These are phyloP conservation scores for Zoanthus sansibaricus DNA, from an alignment of 92 coral and sea anemone species.

Conservation along the genomic window DNA sequence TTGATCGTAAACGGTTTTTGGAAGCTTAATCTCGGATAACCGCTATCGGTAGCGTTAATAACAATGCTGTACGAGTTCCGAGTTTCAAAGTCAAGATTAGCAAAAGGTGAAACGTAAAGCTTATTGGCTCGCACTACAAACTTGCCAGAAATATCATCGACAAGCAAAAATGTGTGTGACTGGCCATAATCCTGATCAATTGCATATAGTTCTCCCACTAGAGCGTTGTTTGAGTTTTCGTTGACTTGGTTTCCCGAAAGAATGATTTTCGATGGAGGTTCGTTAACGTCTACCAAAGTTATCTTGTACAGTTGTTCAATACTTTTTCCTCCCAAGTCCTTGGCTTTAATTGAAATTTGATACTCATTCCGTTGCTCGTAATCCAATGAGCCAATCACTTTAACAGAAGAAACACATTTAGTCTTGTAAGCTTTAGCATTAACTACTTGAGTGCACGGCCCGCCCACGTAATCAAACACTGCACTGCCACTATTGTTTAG, in stretches of 20 bases:
- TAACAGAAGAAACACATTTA: slow-evolving; percentile 59
- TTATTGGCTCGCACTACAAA: slow-evolving; percentile 75
- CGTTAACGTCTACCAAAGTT: slow-evolving; percentile 70
- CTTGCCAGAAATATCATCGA: slow-evolving; percentile 75
- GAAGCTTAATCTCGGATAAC: slow-evolving; percentile 61
- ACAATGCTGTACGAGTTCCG: slow-evolving; percentile 50
- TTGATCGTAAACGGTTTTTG: slow-evolving; percentile 58
- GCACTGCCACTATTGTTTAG: slow-evolving; percentile 84
- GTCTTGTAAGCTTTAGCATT: slow-evolving; percentile 70
- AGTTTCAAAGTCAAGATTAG: slow-evolving; percentile 74
- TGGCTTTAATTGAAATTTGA: slow-evolving; percentile 69
- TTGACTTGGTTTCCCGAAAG: slow-evolving; percentile 64
- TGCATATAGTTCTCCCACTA: slow-evolving; percentile 73
- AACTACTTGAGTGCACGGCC: slow-evolving; percentile 58
- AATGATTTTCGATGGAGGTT: slow-evolving; percentile 75
- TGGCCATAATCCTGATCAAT: slow-evolving; percentile 77
- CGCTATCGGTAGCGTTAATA: slow-evolving; percentile 67
- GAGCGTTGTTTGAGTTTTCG: slow-evolving; percentile 78
- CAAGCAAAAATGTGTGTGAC: slow-evolving; percentile 63
- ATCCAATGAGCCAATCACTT: slow-evolving; percentile 65
- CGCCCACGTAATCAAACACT: slow-evolving; percentile 51
- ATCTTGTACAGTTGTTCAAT: slow-evolving; percentile 60
- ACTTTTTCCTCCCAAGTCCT: slow-evolving; percentile 79
- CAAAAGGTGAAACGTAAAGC: slow-evolving; percentile 74
- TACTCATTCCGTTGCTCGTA: slow-evolving; percentile 68